Base-by-base conservation (phyloP, 2,888 invertebrate genomes). In the Lomographa bimaculata region DNA sequence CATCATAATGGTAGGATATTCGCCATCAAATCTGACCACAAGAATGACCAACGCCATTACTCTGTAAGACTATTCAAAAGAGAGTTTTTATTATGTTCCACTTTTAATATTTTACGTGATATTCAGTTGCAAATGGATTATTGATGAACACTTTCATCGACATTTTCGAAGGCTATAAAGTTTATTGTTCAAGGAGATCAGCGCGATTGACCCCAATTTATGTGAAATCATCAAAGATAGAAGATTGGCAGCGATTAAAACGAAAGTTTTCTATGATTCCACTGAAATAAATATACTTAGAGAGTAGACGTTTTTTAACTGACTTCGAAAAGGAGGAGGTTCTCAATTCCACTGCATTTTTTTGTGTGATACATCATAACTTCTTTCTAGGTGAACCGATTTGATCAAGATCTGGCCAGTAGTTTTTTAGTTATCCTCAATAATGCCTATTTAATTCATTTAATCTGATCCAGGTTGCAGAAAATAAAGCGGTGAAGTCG, bases 91-190 rank as follows among this genome's bases (percentile, higher is more conserved):
- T 50, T 55, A 30, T 50, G 46, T 38, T 48, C 50, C 32, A 38
- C 32, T 49, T 51, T 54, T 57, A 60, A 65, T 63, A 10, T 65
- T 64, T 54, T 62, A 68, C 67, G 65, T 65, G 61, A 54, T 50
- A 26, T 39, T 45, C 35, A 35, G 37, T 34, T 34, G 27, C 37
- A 47, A 47, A 46, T 33, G 38, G 49, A 24, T 46, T 42, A 21
- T 18, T 27, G 38, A 33, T 32, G 42, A 42, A 26, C 36, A 37
- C 42, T 37, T 37, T 42, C 41, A 30, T 37, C 18, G 14, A 32
- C 1, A 43, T 37, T 27, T 43, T 29, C 18, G 26, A 33, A 14
- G 32, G 36, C 23, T 32, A 43, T 43, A 43, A 43, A 37, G 27
- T 36, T 42, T 35, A 35, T 16, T 25, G 41, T 29, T 36, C 28